Evolutionary conservation across 2,113 vertebrate genomes (phyloP), one percentile per base, ranked within the genome.

Genomic region (Lates calcarifer): DNA sequence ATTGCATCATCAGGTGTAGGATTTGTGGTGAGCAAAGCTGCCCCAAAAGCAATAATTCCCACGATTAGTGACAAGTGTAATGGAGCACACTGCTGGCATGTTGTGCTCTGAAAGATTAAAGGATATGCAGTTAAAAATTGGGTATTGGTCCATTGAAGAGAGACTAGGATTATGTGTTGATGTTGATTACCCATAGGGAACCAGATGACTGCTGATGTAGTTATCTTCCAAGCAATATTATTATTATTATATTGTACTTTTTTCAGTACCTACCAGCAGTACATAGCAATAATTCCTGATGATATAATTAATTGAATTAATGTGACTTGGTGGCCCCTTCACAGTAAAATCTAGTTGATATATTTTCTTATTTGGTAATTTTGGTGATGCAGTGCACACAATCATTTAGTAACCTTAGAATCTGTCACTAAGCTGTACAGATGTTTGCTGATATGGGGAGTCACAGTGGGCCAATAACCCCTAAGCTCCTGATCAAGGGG

Each of bases 1-100:
- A 39, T 90, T 91, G 81, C 88, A 88, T 88, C 86, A 91, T 56
- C 56, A 53, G 61, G 58, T 39, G 87, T 1, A 35, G 76, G 73
- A 69, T 84, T 70, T 65, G 47, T 35, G 74, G 33, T 15, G 55
- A 65, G 71, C 37, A 22, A 33, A 69, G 58, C 39, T 1, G 49
- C 60, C 28, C 24, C 4, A 15, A 65, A 65, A 70, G 71, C 70
- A 18, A 14, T 14, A 60, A 79, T 80, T 89, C 68, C 39, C 68
- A 77, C 29, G 4, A 78, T 67, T 68, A 60, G 63, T 67, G 57
- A 69, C 45, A 18, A 58, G 61, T 24, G 43, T 65, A 73, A 63
- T 12, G 49, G 24, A 55, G 68, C 66, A 43, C 51, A 37, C 43
- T 26, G 9, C 24, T 22, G 68, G 1, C 7, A 4, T 17, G 43